These are phyloP conservation scores for Enoplolaimus lenunculus DNA, from an alignment of 2,888 invertebrate genomes.

Conservation along the genomic window DNA sequence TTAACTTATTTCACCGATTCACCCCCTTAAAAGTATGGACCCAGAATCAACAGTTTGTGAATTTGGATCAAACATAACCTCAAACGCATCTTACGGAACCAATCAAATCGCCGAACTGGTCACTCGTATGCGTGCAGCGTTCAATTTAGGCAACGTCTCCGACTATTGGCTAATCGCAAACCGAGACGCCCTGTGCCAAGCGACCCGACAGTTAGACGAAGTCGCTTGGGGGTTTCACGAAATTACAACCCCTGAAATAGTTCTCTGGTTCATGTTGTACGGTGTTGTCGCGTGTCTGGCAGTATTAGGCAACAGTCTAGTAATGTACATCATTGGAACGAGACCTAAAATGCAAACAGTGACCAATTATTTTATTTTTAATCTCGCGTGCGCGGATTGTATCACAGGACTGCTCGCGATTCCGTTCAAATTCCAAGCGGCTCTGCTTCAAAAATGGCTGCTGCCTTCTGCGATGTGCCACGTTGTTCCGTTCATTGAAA, in stretches of 20 bases:
- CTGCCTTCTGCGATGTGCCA: conserved; percentile 70
- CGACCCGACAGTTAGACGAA: too few relatives aligned
- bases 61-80: too few relatives aligned
- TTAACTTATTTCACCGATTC: too few relatives aligned
- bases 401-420: conserved; percentile 54
- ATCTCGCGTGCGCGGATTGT: conserved; percentile 62
- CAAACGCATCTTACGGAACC: too few relatives aligned
- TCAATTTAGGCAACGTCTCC: too few relatives aligned
- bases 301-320: conserved; percentile 66
- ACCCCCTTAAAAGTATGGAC: too few relatives aligned
- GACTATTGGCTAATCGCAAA: too few relatives aligned
- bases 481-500: conserved; percentile 70
- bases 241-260: conserved; percentile 59
- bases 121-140: too few relatives aligned
- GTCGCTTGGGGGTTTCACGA: conserved; percentile 55
- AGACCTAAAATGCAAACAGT: conserved; percentile 60
- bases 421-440: conserved; percentile 77
- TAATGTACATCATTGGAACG: conserved; percentile 67
- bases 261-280: conserved; percentile 60
- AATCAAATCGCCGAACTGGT: too few relatives aligned
- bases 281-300: conserved; percentile 66
- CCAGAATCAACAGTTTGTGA: too few relatives aligned
- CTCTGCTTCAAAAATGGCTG: conserved; percentile 67
- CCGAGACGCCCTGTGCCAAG: too few relatives aligned
- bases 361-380: conserved; percentile 70